Evolutionary conservation across 92 coral and sea anemone species (phyloP).

Genomic region (Epizoanthus illoricatus): DNA sequence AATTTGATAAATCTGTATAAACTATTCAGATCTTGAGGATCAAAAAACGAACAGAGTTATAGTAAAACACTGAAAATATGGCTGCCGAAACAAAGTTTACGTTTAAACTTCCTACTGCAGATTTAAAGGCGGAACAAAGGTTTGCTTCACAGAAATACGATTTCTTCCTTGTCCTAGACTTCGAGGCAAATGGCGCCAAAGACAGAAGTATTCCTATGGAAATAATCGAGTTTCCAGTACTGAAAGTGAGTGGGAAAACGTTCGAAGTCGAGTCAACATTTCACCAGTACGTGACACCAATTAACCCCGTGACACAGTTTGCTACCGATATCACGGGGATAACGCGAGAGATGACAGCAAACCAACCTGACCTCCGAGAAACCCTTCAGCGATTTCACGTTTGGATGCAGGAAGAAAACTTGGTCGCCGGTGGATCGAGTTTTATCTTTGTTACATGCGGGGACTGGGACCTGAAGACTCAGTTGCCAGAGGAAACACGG

Average conservation of each 20-base stretch:
- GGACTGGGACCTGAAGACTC: constrained; percentile 36
- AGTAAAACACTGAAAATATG: not conserved
- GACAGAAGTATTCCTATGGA: constrained; percentile 42
- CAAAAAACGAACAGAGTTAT: not conserved
- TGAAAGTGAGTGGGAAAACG: constrained; percentile 34
- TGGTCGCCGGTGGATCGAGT: constrained; percentile 7
- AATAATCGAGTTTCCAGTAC: constrained; percentile 41
- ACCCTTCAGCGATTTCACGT: constrained; percentile 21
- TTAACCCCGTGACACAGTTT: constrained; percentile 33
- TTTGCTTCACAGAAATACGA: constrained; percentile 23
- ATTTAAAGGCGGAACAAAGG: not conserved
- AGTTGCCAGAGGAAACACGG: constrained; percentile 14
- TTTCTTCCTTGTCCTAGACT: constrained; percentile 31
- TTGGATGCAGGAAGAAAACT: constrained; percentile 25
- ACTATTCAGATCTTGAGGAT: not conserved
- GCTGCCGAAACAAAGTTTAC: not conserved
- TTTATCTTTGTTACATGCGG: constrained; percentile 36
- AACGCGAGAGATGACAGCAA: constrained; percentile 20
- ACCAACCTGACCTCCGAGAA: constrained; percentile 17
- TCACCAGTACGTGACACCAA: constrained; percentile 34
- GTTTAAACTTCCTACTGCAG: not conserved
- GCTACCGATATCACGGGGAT: constrained; percentile 40
- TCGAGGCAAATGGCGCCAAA: constrained; percentile 35
- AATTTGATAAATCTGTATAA: not conserved
- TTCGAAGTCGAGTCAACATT: constrained; percentile 19